These are phyloP conservation scores for Eciton burchellii DNA, from an alignment of 1,140 invertebrate genomes.

Conservation along the genomic window DNA sequence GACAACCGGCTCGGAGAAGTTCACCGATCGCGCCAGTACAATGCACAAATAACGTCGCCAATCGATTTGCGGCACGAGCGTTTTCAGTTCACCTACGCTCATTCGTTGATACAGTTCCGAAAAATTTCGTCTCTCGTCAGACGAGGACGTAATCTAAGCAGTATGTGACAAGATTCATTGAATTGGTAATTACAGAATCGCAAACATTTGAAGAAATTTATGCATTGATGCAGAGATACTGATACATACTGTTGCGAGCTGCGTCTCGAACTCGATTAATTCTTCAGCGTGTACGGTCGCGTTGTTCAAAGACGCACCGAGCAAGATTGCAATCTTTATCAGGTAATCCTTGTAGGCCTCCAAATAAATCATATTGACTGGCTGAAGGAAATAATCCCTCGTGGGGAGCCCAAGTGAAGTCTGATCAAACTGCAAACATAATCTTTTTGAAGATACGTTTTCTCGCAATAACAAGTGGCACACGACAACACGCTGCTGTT, in stretches of 20 bases:
- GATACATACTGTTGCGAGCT: conserved; percentile 88
- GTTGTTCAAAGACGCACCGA: conserved; percentile 88
- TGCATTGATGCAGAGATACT: not conserved
- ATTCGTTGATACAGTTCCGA: conserved; percentile 93
- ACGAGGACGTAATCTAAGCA: conserved; percentile 93
- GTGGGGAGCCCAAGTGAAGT: conserved; percentile 94
- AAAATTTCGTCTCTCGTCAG: conserved; percentile 93
- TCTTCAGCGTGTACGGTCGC: conserved; percentile 89
- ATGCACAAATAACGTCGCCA: conserved; percentile 91
- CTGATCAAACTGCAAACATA: conserved; percentile 91
- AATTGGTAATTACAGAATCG: not conserved
- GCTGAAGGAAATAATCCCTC: conserved; percentile 93
- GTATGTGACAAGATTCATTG: conserved; percentile 32
- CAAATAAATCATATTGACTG: conserved; percentile 89
- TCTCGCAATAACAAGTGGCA: not conserved
- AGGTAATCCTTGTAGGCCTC: conserved; percentile 93
- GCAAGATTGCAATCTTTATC: conserved; percentile 88
- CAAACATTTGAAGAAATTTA: not conserved
- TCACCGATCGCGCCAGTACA: conserved; percentile 88
- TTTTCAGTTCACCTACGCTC: conserved; percentile 89
- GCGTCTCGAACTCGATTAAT: conserved; percentile 93
- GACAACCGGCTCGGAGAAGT: conserved; percentile 89
- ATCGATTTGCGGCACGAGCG: conserved; percentile 90
- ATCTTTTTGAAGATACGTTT: not conserved
- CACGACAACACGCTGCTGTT: conserved; percentile 28